Evolutionary conservation across 2,888 invertebrate genomes (phyloP).

Genomic region (Fragum whitleyi): DNA sequence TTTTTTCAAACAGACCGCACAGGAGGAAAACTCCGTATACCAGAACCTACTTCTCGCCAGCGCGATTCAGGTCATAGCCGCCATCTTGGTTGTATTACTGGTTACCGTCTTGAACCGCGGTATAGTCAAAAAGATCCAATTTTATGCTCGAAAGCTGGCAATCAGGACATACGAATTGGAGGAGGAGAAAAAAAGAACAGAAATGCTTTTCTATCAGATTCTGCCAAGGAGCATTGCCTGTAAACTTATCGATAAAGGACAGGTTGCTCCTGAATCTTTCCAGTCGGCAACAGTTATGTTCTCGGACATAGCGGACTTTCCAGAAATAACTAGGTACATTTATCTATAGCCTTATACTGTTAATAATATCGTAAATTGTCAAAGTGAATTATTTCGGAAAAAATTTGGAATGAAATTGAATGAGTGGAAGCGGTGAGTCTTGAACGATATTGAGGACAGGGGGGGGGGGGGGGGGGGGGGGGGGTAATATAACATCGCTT

Average conservation of each 20-base stretch:
- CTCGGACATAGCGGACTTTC: slow-evolving; percentile 64
- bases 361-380: neutral
- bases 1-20: slow-evolving; percentile 25
- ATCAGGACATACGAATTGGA: slow-evolving; percentile 56
- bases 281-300: slow-evolving; percentile 68
- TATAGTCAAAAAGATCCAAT: slow-evolving; percentile 55
- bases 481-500: too few relatives aligned
- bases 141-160: slow-evolving; percentile 45
- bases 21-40: slow-evolving; percentile 23
- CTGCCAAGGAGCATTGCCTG: slow-evolving; percentile 62
- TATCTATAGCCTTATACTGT: too few relatives aligned
- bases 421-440: too few relatives aligned
- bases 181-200: slow-evolving; percentile 58
- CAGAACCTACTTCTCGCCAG: slow-evolving; percentile 31
- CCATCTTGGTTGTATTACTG: slow-evolving; percentile 45
- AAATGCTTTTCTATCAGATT: slow-evolving; percentile 61
- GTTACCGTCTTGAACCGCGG: slow-evolving; percentile 48
- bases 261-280: slow-evolving; percentile 59
- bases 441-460: too few relatives aligned
- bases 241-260: slow-evolving; percentile 51
- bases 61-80: slow-evolving; percentile 45
- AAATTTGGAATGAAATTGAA: too few relatives aligned
- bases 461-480: too few relatives aligned
- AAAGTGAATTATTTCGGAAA: too few relatives aligned
- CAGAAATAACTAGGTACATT: slow-evolving; percentile 51